Evolutionary conservation across 2,888 invertebrate species (phyloP).

Genomic region (Sycophila texana): DNA sequence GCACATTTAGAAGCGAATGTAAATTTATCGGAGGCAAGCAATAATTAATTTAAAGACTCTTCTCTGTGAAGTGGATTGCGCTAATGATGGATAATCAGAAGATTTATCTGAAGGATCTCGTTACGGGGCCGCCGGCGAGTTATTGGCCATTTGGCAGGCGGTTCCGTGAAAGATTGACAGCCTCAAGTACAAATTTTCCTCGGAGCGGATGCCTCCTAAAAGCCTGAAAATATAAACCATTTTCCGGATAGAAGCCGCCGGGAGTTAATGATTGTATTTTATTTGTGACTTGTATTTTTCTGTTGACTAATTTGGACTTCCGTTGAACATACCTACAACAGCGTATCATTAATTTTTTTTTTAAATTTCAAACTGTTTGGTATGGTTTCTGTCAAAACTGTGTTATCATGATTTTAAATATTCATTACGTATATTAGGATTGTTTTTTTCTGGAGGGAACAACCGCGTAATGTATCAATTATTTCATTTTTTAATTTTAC

Average conservation of each 20-base stretch:
- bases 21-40: neutral
- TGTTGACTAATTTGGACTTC: neutral
- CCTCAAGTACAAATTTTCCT: slow-evolving; percentile 64
- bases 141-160: slow-evolving; percentile 69
- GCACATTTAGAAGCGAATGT: too few relatives aligned
- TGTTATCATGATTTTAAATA: too few relatives aligned
- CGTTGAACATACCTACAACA: neutral
- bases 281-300: neutral
- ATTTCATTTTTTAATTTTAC: too few relatives aligned
- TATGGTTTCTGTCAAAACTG: too few relatives aligned
- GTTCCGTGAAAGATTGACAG: slow-evolving; percentile 62
- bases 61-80: slow-evolving; percentile 62
- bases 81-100: slow-evolving; percentile 71
- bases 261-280: slow-evolving; percentile 17
- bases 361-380: too few relatives aligned
- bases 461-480: too few relatives aligned
- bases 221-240: slow-evolving; percentile 15
- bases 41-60: slow-evolving; percentile 42
- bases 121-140: slow-evolving; percentile 65
- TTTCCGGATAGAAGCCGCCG: slow-evolving; percentile 4
- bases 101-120: slow-evolving; percentile 69
- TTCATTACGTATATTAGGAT: too few relatives aligned
- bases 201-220: neutral
- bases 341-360: too few relatives aligned
- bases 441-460: too few relatives aligned